phyloP scores from a whole-genome alignment of 2,113 vertebrate species.

The Hystrix cristata region DNA sequence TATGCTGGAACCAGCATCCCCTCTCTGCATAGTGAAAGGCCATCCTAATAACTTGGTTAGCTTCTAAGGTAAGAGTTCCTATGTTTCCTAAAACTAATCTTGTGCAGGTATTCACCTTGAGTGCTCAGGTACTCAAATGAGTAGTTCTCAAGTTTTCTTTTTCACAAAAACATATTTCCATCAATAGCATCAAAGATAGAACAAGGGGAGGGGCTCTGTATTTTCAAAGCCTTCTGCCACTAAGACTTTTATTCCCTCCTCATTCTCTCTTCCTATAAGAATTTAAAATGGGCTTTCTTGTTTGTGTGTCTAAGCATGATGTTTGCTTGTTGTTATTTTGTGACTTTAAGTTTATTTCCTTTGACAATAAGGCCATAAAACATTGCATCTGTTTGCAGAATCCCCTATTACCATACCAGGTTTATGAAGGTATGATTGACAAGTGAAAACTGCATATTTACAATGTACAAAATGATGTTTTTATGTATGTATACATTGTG shows the following conservation, averaged over 20 bases:
- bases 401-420: background rate
- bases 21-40: background rate
- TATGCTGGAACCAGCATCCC: too few relatives aligned
- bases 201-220: background rate
- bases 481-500: background rate
- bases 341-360: background rate
- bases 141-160: constrained; percentile 7
- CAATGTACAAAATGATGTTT: background rate
- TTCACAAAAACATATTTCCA: background rate
- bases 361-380: background rate
- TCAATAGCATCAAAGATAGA: background rate
- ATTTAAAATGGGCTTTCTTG: constrained; percentile 3
- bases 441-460: constrained; percentile 7
- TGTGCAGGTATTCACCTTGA: background rate
- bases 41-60: background rate
- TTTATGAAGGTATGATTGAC: background rate
- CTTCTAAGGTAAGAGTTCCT: background rate
- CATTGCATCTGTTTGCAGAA: background rate
- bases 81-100: background rate
- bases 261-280: background rate
- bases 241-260: background rate
- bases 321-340: background rate
- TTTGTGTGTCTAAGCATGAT: background rate
- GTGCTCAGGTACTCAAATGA: background rate
- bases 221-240: constrained; percentile 45